These are phyloP conservation scores for Percopsis transmontana DNA, from an alignment of 2,113 vertebrate genomes.

Conservation along the genomic window DNA sequence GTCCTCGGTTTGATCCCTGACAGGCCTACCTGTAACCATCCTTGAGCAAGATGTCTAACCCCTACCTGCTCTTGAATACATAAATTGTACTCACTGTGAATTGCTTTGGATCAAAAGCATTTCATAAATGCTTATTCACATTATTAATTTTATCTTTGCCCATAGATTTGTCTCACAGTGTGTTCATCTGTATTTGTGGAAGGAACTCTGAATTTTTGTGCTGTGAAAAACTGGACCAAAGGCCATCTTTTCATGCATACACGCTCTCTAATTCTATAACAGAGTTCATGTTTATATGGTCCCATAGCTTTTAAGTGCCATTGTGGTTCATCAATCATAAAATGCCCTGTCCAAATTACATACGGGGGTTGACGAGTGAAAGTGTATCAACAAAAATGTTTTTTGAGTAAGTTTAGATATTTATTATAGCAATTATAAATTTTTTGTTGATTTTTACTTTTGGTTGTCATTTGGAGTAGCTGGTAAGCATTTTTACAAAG, in stretches of 20 bases:
- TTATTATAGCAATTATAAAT: no score
- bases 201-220: not conserved
- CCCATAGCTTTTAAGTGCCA: not conserved
- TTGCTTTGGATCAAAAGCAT: no score
- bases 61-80: no score
- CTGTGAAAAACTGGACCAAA: not conserved
- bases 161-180: not conserved
- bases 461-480: not conserved
- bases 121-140: no score
- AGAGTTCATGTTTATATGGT: not conserved
- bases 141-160: no score
- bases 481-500: not conserved
- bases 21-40: no score
- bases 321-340: not conserved
- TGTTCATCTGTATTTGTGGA: not conserved
- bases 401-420: no score
- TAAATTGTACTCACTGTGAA: no score
- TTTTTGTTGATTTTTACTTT: not conserved
- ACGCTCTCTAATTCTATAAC: not conserved
- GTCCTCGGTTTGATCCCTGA: no score
- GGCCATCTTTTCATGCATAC: not conserved
- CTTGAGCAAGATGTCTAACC: no score
- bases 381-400: no score
- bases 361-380: not conserved
- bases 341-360: constrained; percentile 1